These are phyloP conservation scores for Anguilla rostrata DNA, from an alignment of 2,113 vertebrate genomes.

Conservation along the genomic window DNA sequence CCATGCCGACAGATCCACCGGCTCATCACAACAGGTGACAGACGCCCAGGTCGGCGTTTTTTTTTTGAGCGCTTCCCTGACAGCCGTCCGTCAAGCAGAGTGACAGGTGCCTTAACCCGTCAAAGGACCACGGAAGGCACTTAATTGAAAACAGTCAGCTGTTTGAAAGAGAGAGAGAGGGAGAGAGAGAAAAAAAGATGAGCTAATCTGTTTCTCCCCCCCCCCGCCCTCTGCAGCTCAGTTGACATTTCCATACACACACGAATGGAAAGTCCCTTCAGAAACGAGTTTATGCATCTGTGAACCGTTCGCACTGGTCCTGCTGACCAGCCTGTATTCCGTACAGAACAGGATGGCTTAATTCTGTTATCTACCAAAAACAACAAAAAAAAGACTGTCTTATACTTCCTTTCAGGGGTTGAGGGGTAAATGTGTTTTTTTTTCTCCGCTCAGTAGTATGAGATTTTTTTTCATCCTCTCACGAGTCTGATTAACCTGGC, in stretches of 20 bases:
- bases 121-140: not conserved
- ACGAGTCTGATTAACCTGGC: not conserved
- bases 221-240: not conserved
- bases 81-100: not conserved
- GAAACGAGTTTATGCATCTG: not conserved
- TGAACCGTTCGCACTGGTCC: not conserved
- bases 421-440: not conserved
- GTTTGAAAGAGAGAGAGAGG: too few relatives aligned
- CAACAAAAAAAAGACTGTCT: too few relatives aligned
- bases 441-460: not conserved
- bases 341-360: too few relatives aligned
- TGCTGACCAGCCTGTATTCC: too few relatives aligned
- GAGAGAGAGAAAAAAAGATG: not conserved
- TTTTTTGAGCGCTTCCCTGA: not conserved
- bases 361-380: too few relatives aligned
- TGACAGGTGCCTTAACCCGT: constrained; percentile 4
- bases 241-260: not conserved
- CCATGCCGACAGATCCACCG: not conserved
- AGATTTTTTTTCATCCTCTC: not conserved
- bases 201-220: not conserved
- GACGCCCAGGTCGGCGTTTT: not conserved
- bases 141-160: not conserved
- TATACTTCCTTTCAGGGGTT: too few relatives aligned
- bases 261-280: not conserved
- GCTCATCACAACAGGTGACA: not conserved